phyloP scores from a whole-genome alignment of 2,797 vertebrate genomes.

The Chanos chanos region DNA sequence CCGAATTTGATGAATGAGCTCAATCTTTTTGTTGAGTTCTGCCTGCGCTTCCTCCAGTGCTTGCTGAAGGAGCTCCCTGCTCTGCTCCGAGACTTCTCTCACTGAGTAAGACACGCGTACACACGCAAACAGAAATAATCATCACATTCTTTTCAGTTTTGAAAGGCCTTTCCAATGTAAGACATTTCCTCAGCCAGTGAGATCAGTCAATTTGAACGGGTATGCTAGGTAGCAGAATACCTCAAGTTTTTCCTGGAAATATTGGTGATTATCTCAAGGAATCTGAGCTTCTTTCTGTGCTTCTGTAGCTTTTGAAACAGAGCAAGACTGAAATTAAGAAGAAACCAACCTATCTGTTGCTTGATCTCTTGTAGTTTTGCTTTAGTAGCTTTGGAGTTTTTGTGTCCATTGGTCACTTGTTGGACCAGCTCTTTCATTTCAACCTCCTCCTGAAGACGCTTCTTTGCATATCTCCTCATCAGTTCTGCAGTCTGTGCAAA shows the following conservation, averaged over 20 bases:
- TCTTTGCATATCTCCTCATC: conserved; percentile 71
- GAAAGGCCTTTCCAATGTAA: not conserved
- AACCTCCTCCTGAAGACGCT: conserved; percentile 72
- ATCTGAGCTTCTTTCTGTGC: no score
- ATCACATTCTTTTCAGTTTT: not conserved
- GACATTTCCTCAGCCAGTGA: not conserved
- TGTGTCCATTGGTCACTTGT: conserved; percentile 79
- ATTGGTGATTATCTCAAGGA: no score
- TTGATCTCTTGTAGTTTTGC: conserved; percentile 76
- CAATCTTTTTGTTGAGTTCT: conserved; percentile 70
- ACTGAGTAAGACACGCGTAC: conserved; percentile 63
- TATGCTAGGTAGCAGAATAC: no score
- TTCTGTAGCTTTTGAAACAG: no score
- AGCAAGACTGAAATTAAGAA: no score
- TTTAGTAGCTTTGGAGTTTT: conserved; percentile 78
- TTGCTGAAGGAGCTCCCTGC: conserved; percentile 68
- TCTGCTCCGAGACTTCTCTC: conserved; percentile 82
- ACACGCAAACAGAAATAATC: not conserved
- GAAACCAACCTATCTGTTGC: conserved; percentile 74
- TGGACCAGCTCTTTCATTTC: conserved; percentile 78
- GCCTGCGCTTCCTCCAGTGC: conserved; percentile 74
- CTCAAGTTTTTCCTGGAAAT: no score
- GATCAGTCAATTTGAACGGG: no score
- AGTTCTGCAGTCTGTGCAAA: conserved; percentile 71
- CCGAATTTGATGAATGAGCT: conserved; percentile 77